Percentiles rank a stretch among this genome's conserved stretches.
phyloP scores from a whole-genome alignment of 2,888 invertebrate genomes.

The Muschampia plurimacula region DNA sequence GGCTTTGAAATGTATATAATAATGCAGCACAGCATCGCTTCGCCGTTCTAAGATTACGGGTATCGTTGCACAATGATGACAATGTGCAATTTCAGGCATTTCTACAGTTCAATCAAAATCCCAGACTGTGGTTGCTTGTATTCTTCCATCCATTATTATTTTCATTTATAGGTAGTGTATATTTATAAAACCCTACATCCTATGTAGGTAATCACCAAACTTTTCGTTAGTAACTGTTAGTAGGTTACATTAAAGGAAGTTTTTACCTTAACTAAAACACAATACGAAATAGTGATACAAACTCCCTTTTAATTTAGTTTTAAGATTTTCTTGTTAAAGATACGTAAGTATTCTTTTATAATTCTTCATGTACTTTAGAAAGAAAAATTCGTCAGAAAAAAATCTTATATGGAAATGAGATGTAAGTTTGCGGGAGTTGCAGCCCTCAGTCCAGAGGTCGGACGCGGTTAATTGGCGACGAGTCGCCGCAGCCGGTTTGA shows the following conservation, averaged over 20 bases:
- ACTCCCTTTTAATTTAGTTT: too few species aligned
- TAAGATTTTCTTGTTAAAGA: too few species aligned
- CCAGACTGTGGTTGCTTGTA: not conserved
- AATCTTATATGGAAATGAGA: not conserved
- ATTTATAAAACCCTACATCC: too few species aligned
- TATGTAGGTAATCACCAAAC: too few species aligned
- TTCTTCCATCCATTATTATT: not conserved
- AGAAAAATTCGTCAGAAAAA: not conserved
- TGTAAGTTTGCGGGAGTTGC: slow-evolving; percentile 15
- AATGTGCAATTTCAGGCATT: slow-evolving; percentile 26
- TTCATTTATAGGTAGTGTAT: not conserved
- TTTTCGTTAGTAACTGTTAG: too few species aligned
- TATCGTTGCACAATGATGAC: slow-evolving; percentile 30
- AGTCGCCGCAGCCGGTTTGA: slow-evolving; percentile 70
- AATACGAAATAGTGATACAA: not conserved
- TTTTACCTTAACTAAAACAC: not conserved
- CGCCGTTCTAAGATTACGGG: slow-evolving; percentile 33
- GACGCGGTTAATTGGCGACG: slow-evolving; percentile 82
- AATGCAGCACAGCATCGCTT: slow-evolving; percentile 16
- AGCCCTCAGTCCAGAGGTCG: slow-evolving; percentile 62
- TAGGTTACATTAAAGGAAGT: too few species aligned
- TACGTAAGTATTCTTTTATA: too few species aligned
- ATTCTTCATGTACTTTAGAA: not conserved
- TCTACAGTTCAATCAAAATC: slow-evolving; percentile 43
- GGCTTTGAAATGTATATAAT: slow-evolving; percentile 24